A percentile compares a stretch with the other conserved stretches of the same genome.
Conservation (phyloP, 2,113 vertebrate species). For the Halichoerus grypus region DNA sequence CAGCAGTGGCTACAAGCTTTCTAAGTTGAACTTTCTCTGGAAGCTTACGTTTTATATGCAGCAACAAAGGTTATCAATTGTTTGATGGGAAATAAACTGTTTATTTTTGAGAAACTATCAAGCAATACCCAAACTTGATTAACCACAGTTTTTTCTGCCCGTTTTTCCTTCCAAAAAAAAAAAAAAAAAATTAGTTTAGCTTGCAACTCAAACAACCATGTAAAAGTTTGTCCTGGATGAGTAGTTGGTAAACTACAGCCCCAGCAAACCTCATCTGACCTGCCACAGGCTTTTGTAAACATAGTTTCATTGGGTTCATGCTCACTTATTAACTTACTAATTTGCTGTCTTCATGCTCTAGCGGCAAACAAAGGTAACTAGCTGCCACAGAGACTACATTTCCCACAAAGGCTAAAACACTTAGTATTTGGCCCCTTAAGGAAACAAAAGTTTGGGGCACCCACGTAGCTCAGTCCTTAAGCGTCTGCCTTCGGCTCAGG, state of each 20-base stretch:
- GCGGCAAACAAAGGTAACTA: not conserved
- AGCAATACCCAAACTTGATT: not conserved
- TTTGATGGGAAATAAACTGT: not conserved
- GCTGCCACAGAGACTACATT: not conserved
- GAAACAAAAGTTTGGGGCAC: not conserved
- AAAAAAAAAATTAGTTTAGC: not conserved
- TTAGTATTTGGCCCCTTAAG: not conserved
- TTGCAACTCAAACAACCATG: not conserved
- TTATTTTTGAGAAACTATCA: not conserved
- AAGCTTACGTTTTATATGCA: not conserved
- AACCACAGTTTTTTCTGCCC: not conserved
- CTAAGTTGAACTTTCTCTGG: not conserved
- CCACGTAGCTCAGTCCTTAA: too few species aligned
- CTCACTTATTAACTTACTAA: not conserved
- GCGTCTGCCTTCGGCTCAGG: too few species aligned
- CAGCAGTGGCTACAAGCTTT: not conserved
- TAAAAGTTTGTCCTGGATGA: not conserved
- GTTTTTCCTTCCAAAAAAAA: not conserved
- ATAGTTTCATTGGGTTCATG: not conserved
- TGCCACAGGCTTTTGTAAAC: not conserved
- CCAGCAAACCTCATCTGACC: fast-evolving
- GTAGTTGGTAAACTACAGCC: not conserved
- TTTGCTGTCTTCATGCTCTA: not conserved
- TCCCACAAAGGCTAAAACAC: not conserved
- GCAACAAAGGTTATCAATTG: not conserved